Evolutionary conservation across 23 tunicate species (phyloP).

Genomic region (Styela plicata): DNA sequence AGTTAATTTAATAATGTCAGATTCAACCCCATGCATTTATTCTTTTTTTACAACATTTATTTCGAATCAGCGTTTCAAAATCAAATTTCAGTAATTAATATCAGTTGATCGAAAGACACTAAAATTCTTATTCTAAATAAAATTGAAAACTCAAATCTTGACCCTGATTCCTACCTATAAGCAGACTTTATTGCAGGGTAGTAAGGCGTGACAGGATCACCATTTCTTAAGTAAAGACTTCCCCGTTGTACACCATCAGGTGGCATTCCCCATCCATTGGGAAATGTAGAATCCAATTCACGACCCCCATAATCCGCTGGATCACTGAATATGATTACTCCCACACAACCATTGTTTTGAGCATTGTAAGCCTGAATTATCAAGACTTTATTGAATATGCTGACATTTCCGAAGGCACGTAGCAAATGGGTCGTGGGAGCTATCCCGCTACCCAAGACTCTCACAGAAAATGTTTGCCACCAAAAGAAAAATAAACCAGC

Average conservation of each 20-base stretch:
- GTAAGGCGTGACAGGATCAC: slow-evolving; percentile 90
- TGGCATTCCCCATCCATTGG: slow-evolving; percentile 92
- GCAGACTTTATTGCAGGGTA: slow-evolving; percentile 84
- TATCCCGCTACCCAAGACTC: too few species aligned
- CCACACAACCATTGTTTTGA: slow-evolving; percentile 57
- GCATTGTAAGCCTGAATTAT: slow-evolving; percentile 45
- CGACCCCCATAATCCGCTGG: slow-evolving; percentile 72
- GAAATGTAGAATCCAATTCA: slow-evolving; percentile 33
- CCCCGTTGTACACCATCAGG: slow-evolving; percentile 87
- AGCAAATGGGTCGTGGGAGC: too few species aligned
- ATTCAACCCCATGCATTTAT: too few species aligned
- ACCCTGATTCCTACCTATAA: slow-evolving; percentile 46
- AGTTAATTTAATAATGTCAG: too few species aligned
- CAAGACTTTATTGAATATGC: neutral
- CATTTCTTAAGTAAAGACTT: slow-evolving; percentile 13
- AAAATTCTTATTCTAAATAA: too few species aligned
- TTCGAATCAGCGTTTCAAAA: too few species aligned
- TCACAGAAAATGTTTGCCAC: neutral
- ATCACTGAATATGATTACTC: slow-evolving; percentile 75
- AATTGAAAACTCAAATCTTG: too few species aligned
- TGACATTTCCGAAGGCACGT: too few species aligned
- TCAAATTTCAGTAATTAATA: too few species aligned
- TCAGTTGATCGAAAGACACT: too few species aligned
- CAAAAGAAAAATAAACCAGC: neutral
- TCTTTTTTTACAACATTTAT: too few species aligned